Evolutionary conservation across 2,888 invertebrate genomes (phyloP).

Genomic region (Autographa pulchrina): DNA sequence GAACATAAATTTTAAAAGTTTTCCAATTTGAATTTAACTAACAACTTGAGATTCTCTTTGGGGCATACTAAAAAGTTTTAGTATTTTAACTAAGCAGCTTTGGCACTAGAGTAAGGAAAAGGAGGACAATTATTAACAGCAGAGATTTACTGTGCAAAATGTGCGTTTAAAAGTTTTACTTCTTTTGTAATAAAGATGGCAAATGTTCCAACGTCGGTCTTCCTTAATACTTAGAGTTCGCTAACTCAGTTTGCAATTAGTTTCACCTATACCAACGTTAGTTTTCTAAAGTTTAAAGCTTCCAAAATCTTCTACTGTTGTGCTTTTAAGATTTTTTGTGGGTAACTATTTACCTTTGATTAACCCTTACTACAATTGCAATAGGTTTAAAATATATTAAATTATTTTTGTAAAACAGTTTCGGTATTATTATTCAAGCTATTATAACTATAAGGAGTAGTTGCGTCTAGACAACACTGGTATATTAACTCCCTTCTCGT

Average conservation of each 20-base stretch:
- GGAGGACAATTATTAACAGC: constrained; percentile 71
- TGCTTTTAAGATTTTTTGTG: background rate
- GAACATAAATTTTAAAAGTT: constrained; percentile 86
- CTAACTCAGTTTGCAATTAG: constrained; percentile 34
- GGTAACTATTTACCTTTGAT: background rate
- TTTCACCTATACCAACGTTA: constrained; percentile 20
- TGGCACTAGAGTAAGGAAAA: constrained; percentile 62
- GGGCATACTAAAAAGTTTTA: constrained; percentile 79
- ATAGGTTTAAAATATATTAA: too few relatives aligned
- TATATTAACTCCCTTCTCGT: too few relatives aligned
- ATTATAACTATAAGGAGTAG: too few relatives aligned
- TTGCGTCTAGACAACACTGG: too few relatives aligned
- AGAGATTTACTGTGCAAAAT: constrained; percentile 66
- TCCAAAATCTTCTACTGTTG: background rate
- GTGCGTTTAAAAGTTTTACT: constrained; percentile 58
- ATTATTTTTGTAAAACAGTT: too few relatives aligned
- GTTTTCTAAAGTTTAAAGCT: constrained; percentile 20
- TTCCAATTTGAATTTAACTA: constrained; percentile 88
- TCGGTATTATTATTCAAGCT: too few relatives aligned
- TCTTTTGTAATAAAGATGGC: constrained; percentile 28
- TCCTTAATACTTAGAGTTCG: constrained; percentile 20
- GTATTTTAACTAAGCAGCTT: constrained; percentile 79
- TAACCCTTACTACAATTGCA: background rate
- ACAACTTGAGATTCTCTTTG: constrained; percentile 83
- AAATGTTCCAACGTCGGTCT: constrained; percentile 14